phyloP scores from a whole-genome alignment of 2,797 vertebrate species.

The Myioborus melanocephalus region DNA sequence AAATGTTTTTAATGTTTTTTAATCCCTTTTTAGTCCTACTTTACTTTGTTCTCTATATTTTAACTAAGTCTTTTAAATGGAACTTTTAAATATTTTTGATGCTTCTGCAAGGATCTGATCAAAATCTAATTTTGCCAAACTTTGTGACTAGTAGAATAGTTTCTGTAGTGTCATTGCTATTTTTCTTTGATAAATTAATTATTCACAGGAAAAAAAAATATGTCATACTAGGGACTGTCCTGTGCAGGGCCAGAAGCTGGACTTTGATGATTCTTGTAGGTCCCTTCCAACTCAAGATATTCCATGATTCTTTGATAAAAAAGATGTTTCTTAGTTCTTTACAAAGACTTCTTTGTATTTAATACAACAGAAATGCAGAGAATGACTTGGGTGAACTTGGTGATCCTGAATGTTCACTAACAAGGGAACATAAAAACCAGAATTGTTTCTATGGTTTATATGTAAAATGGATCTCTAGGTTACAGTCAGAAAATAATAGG shows the following conservation, averaged over 20 bases:
- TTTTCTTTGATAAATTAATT: not conserved
- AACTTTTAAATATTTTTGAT: not conserved
- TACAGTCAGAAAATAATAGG: not conserved
- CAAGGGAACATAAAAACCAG: not conserved
- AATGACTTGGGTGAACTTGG: not conserved
- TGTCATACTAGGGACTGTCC: not conserved
- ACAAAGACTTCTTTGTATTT: not conserved
- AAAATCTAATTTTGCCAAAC: not conserved
- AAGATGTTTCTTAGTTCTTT: not conserved
- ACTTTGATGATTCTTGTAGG: not conserved
- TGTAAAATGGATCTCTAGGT: not conserved
- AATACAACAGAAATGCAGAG: not conserved
- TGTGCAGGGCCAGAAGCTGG: not conserved
- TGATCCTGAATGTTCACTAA: not conserved
- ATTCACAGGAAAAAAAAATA: not conserved
- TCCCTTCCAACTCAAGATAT: not conserved
- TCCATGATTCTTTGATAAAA: not conserved
- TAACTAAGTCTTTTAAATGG: not conserved
- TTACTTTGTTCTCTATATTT: not conserved
- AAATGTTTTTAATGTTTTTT: not conserved
- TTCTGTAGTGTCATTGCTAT: not conserved
- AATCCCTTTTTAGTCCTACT: not conserved
- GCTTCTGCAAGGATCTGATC: not conserved
- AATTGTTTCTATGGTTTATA: not conserved
- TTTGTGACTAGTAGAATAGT: not conserved